Evolutionary conservation across 2,113 vertebrate genomes (phyloP).

Genomic region (Burhinus oedicnemus): DNA sequence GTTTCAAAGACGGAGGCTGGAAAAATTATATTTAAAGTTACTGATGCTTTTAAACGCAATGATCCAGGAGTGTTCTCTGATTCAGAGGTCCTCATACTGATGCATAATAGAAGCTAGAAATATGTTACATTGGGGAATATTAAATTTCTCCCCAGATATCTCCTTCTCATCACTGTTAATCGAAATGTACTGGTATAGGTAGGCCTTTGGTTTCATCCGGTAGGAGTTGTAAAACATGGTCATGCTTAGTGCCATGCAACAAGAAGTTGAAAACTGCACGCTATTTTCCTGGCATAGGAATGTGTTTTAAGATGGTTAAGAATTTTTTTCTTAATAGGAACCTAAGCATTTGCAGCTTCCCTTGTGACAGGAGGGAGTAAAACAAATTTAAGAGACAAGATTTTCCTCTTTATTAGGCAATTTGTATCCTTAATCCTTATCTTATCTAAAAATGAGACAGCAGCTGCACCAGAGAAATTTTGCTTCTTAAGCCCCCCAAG

Average conservation of each 20-base stretch:
- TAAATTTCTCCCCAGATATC: neutral
- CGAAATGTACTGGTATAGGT: neutral
- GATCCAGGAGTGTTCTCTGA: neutral
- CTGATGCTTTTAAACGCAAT: neutral
- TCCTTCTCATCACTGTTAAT: neutral
- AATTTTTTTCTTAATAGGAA: neutral
- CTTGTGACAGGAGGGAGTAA: neutral
- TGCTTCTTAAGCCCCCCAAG: neutral
- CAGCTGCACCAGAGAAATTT: neutral
- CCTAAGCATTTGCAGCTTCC: neutral
- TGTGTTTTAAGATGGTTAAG: neutral
- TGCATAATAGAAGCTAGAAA: neutral
- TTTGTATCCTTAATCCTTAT: conserved; percentile 38
- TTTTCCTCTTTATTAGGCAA: conserved; percentile 15
- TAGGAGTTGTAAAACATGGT: neutral
- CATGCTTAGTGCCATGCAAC: neutral
- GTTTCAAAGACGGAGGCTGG: neutral
- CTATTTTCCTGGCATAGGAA: neutral
- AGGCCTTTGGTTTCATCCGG: neutral
- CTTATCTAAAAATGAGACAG: neutral
- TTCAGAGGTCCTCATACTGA: neutral
- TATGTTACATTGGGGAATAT: neutral
- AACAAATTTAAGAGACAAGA: neutral
- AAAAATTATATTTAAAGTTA: neutral
- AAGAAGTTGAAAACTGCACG: neutral